phyloP scores from a whole-genome alignment of 2,888 invertebrate genomes.

The Aelia acuminata region DNA sequence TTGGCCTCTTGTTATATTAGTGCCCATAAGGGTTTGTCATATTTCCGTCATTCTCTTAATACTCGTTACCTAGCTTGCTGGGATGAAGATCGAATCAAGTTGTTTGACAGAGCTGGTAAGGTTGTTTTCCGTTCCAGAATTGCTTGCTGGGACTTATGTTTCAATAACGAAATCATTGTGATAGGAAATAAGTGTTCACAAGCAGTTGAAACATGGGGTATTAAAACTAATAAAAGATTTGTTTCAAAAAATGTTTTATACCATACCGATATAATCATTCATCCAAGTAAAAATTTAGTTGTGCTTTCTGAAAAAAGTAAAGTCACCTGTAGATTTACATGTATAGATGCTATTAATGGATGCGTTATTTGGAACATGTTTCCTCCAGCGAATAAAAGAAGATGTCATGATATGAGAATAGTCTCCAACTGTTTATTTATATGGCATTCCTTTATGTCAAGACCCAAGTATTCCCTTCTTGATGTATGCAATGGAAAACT shows the following conservation, averaged over 20 bases:
- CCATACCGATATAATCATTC: constrained; percentile 40
- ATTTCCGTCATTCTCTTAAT: background rate
- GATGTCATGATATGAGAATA: constrained; percentile 41
- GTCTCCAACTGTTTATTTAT: constrained; percentile 43
- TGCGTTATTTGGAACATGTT: constrained; percentile 30
- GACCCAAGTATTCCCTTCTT: constrained; percentile 9
- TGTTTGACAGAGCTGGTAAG: constrained; percentile 18
- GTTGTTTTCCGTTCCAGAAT: background rate
- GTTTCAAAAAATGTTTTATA: constrained; percentile 52
- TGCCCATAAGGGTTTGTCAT: background rate
- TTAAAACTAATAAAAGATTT: constrained; percentile 13
- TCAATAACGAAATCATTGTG: constrained; percentile 29
- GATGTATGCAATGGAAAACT: constrained; percentile 22
- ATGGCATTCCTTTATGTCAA: background rate
- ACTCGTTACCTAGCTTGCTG: constrained; percentile 23
- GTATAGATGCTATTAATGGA: constrained; percentile 50
- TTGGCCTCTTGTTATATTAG: background rate
- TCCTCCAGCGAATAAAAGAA: constrained; percentile 24
- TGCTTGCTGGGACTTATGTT: constrained; percentile 41
- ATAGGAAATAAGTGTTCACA: constrained; percentile 52
- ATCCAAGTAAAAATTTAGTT: constrained; percentile 34
- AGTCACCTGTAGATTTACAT: background rate
- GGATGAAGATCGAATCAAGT: constrained; percentile 24
- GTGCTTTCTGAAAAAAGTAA: constrained; percentile 45
- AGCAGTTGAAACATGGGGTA: constrained; percentile 44